phyloP scores from a whole-genome alignment of 2,888 invertebrate species.

The Polydrusus tereticollis region DNA sequence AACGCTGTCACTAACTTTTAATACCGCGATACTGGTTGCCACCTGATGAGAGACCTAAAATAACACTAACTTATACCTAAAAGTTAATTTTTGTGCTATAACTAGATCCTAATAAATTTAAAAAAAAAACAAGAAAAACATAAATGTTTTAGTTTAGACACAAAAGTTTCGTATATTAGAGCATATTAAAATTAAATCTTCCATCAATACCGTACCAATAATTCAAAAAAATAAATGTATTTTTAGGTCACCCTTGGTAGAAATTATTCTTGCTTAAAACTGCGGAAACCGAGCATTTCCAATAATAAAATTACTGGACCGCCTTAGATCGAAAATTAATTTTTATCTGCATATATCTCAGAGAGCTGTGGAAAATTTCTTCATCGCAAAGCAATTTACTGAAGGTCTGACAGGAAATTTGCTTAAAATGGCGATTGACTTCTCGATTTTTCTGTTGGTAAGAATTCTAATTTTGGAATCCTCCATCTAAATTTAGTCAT shows the following conservation, averaged over 20 bases:
- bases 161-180: too few species aligned
- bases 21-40: too few species aligned
- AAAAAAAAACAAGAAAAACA: too few species aligned
- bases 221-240: too few species aligned
- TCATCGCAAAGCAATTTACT: conserved; percentile 25
- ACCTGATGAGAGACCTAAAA: too few species aligned
- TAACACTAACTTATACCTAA: too few species aligned
- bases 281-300: conserved; percentile 26
- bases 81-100: too few species aligned
- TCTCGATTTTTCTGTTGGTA: not conserved
- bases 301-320: conserved; percentile 40
- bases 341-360: conserved; percentile 38
- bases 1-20: too few species aligned
- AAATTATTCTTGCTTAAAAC: conserved; percentile 21
- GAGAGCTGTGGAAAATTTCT: conserved; percentile 22
- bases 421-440: conserved; percentile 31
- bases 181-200: too few species aligned
- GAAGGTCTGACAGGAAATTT: conserved; percentile 33
- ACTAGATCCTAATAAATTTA: too few species aligned
- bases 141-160: too few species aligned
- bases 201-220: too few species aligned
- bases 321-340: conserved; percentile 39
- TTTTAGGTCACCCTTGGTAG: not conserved
- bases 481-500: not conserved
- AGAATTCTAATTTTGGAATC: not conserved